phyloP scores from a whole-genome alignment of 2,113 vertebrate species.

The Stictonetta naevosa region DNA sequence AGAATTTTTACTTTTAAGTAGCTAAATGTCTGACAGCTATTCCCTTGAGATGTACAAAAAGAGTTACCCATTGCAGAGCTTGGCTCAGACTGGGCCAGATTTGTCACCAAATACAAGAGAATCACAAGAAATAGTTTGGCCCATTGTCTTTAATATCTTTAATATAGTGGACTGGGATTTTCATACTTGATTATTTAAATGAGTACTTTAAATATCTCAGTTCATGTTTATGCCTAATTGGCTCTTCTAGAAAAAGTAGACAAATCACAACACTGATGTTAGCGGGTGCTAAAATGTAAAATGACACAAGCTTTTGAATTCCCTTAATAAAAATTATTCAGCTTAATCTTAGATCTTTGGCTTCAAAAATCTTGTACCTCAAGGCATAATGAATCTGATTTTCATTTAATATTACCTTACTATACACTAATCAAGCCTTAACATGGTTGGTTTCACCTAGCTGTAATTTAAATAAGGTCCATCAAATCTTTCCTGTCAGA shows the following conservation, averaged over 20 bases:
- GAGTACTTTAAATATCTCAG: background rate
- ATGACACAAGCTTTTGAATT: background rate
- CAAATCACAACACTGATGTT: background rate
- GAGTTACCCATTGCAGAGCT: background rate
- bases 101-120: background rate
- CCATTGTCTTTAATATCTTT: background rate
- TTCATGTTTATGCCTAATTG: background rate
- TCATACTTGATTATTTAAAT: background rate
- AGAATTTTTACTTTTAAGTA: background rate
- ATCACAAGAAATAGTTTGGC: background rate
- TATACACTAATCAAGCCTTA: background rate
- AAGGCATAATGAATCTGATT: background rate
- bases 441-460: background rate
- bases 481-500: background rate
- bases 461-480: background rate
- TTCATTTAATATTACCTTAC: background rate
- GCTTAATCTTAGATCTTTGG: background rate
- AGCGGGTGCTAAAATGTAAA: background rate
- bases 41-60: constrained; percentile 1
- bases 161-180: background rate
- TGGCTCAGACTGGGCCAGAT: background rate
- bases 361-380: background rate
- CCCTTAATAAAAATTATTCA: background rate
- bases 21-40: background rate
- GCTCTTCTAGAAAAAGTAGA: background rate